Percentiles rank a stretch among this genome's conserved stretches.
Evolutionary conservation across 2,888 invertebrate genomes (phyloP).

Genomic region (Podotricha telesiphe): DNA sequence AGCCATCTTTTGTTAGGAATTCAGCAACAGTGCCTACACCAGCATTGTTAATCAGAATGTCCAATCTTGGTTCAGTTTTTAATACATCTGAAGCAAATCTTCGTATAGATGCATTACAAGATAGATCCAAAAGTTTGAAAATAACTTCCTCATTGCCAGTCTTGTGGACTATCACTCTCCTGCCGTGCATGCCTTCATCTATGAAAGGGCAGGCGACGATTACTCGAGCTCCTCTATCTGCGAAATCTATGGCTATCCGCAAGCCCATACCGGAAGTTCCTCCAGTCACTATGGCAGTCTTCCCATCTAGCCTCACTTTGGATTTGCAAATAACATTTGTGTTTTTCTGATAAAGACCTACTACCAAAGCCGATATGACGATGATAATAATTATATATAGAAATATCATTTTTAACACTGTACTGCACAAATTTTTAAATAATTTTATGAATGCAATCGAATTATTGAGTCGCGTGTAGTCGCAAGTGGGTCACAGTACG

Average conservation of each 20-base stretch:
- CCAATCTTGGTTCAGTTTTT: conserved; percentile 87
- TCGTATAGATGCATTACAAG: conserved; percentile 89
- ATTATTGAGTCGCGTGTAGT: background rate
- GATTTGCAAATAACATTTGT: conserved; percentile 73
- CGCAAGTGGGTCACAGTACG: conserved; percentile 37
- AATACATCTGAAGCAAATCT: conserved; percentile 91
- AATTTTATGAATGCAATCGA: background rate
- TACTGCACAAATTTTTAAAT: background rate
- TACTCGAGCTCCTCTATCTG: conserved; percentile 69
- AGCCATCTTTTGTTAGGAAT: conserved; percentile 88
- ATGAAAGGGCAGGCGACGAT: conserved; percentile 73
- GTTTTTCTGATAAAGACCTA: conserved; percentile 71
- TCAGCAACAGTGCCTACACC: conserved; percentile 87
- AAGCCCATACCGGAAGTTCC: conserved; percentile 75
- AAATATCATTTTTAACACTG: conserved; percentile 26
- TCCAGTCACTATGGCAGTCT: conserved; percentile 69
- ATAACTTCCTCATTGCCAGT: conserved; percentile 87
- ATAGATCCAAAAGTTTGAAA: conserved; percentile 89
- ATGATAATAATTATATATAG: conserved; percentile 32
- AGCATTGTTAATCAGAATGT: conserved; percentile 95
- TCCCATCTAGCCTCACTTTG: conserved; percentile 66
- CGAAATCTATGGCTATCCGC: conserved; percentile 70
- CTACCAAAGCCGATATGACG: conserved; percentile 45
- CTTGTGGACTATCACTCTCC: conserved; percentile 85
- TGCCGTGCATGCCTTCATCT: conserved; percentile 64